Percentiles rank a stretch among this genome's conserved stretches.
These are phyloP conservation scores for Oreochromis grahami DNA, from an alignment of 2,797 vertebrate genomes.

Conservation along the genomic window DNA sequence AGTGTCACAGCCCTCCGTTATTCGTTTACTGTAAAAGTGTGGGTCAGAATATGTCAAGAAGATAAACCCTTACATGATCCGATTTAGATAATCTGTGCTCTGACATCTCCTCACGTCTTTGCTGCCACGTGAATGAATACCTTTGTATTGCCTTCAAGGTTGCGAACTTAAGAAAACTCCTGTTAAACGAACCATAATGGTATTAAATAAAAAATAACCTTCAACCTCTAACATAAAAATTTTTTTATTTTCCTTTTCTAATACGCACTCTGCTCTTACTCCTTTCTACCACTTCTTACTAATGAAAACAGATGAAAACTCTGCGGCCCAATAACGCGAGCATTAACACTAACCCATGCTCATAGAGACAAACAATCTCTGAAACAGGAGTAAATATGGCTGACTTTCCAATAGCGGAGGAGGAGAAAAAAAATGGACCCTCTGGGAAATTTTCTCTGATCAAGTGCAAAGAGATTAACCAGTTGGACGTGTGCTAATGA, in stretches of 20 bases:
- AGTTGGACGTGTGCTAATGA: conserved; percentile 66
- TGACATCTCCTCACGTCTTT: not conserved
- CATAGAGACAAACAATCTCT: conserved; percentile 51
- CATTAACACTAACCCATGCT: conserved; percentile 55
- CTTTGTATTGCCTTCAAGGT: not conserved
- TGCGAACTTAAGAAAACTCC: not conserved
- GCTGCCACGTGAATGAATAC: not conserved
- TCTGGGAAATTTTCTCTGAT: conserved; percentile 68
- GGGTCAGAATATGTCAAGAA: not conserved
- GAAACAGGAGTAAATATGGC: conserved; percentile 46
- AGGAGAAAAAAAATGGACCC: conserved; percentile 3
- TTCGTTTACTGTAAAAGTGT: not conserved
- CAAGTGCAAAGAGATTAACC: conserved; percentile 67
- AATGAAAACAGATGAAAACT: conserved; percentile 67
- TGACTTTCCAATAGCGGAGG: conserved; percentile 31
- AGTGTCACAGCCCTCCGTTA: not conserved
- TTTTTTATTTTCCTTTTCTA: not conserved
- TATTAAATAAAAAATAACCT: not conserved
- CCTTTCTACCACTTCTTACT: conserved; percentile 9
- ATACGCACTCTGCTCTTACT: not conserved
- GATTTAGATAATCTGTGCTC: not conserved
- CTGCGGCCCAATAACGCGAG: conserved; percentile 57
- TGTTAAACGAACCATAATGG: not conserved
- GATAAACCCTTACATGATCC: conserved; percentile 10
- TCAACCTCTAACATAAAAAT: not conserved